Evolutionary conservation across 92 coral and sea anemone species (phyloP).

Genomic region (Pocillopora grandis): DNA sequence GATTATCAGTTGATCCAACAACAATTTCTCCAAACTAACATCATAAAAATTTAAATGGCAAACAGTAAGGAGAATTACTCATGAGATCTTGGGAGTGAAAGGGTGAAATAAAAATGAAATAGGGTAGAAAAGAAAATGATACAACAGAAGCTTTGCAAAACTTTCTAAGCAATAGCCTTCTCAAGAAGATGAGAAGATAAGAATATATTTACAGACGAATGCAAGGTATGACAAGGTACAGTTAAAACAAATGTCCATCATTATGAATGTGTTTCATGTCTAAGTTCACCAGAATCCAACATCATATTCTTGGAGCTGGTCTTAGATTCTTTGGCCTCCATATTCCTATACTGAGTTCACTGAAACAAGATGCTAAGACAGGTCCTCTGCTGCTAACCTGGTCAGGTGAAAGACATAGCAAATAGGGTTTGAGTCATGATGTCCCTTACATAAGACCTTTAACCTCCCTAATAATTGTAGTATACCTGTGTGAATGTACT

Average conservation of each 20-base stretch:
- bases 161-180: no score
- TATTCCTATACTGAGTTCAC: slow-evolving; percentile 80
- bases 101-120: no score
- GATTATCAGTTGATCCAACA: no score
- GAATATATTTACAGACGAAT: slow-evolving; percentile 1
- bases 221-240: neutral
- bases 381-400: slow-evolving; percentile 76
- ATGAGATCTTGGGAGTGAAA: no score
- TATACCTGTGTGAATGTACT: neutral
- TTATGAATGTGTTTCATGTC: neutral
- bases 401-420: neutral
- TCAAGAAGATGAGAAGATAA: no score
- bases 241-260: neutral
- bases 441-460: neutral
- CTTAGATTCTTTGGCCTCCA: slow-evolving; percentile 76
- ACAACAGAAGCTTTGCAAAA: no score
- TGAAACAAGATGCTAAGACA: slow-evolving; percentile 76
- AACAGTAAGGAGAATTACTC: no score
- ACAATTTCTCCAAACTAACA: no score
- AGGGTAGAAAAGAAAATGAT: no score
- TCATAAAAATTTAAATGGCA: no score
- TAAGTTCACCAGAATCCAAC: neutral
- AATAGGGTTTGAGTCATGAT: neutral
- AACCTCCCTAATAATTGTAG: neutral
- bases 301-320: slow-evolving; percentile 21